Conservation (phyloP, 2,113 vertebrate species). For the Monarcha castaneiventris region DNA sequence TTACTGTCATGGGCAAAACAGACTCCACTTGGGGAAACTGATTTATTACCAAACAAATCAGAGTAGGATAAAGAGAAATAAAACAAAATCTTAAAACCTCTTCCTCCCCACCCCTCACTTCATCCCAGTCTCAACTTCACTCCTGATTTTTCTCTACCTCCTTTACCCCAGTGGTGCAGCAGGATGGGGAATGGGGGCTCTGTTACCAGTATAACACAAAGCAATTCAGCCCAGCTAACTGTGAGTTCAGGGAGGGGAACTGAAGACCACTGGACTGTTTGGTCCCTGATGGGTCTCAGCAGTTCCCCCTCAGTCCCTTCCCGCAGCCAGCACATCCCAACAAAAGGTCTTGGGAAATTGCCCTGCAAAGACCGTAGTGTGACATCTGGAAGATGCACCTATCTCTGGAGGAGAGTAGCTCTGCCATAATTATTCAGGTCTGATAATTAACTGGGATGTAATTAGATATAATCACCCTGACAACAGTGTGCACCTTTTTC, state of each 20-base stretch:
- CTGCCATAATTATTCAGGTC: constrained; percentile 72
- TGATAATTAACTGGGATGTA: constrained; percentile 76
- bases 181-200: accelerated
- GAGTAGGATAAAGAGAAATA: not conserved
- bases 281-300: not conserved
- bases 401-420: constrained; percentile 31
- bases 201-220: not conserved
- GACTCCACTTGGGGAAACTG: not conserved
- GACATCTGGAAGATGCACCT: constrained; percentile 71
- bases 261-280: not conserved
- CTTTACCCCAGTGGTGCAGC: not conserved
- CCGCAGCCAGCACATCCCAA: not conserved
- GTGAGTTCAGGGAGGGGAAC: not conserved
- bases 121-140: not conserved
- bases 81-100: not conserved
- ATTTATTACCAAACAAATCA: not conserved
- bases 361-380: not conserved
- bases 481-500: constrained; percentile 69
- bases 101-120: not conserved
- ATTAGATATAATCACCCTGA: constrained; percentile 78
- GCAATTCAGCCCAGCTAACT: not conserved
- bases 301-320: not conserved
- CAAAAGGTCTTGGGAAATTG: constrained; percentile 32
- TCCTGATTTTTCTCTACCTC: not conserved
- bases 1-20: not conserved